A percentile compares a stretch with the other conserved stretches of the same genome.
Conservation (phyloP, 1,140 invertebrate species). For the Trachymyrmex cornetzi region DNA sequence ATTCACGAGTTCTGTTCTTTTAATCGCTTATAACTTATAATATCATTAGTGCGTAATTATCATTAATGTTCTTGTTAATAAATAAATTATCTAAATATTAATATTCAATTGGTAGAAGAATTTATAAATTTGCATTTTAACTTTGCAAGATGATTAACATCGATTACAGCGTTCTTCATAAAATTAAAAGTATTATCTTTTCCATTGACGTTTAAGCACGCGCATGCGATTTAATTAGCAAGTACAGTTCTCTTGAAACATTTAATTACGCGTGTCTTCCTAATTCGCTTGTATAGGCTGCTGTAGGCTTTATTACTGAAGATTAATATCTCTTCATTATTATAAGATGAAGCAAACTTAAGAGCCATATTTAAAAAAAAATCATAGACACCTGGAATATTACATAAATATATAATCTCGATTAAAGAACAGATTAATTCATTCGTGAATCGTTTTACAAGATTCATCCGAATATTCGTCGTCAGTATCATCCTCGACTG, state of each 20-base stretch:
- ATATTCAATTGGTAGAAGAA: neutral
- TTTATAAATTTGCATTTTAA: neutral
- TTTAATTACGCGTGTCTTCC: conserved; percentile 15
- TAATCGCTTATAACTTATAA: neutral
- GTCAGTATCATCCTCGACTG: conserved; percentile 3
- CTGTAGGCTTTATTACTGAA: neutral
- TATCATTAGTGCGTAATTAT: neutral
- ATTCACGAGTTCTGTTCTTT: neutral
- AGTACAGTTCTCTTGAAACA: neutral
- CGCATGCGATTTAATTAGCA: neutral
- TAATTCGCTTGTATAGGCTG: neutral
- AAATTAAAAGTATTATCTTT: conserved; percentile 3
- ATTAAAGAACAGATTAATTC: neutral
- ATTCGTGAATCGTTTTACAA: conserved; percentile 7
- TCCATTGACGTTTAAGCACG: neutral
- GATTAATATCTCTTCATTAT: conserved; percentile 4
- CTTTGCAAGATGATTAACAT: neutral
- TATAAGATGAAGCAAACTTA: neutral
- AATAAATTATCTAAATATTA: conserved; percentile 16
- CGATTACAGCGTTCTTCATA: neutral
- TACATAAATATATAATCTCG: conserved; percentile 13
- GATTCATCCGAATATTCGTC: neutral
- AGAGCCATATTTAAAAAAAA: neutral
- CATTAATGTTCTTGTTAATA: neutral
- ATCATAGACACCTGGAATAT: neutral